phyloP scores from a whole-genome alignment of 2,113 vertebrate genomes.

The Riparia riparia region DNA sequence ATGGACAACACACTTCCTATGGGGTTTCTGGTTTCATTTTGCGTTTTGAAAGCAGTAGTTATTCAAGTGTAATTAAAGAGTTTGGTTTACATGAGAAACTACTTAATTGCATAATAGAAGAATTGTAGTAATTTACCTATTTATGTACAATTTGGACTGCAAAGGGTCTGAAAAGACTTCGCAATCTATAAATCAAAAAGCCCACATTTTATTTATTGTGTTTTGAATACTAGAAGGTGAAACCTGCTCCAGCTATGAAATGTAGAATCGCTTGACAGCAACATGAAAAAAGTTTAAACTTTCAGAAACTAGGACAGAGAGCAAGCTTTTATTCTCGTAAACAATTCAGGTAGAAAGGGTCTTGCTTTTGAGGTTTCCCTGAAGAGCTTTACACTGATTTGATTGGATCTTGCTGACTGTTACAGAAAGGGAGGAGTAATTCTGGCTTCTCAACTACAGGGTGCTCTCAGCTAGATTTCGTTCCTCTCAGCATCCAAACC shows the following conservation, averaged over 20 bases:
- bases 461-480: neutral
- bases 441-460: neutral
- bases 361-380: constrained; percentile 35
- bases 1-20: neutral
- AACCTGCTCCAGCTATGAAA: neutral
- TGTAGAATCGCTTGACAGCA: neutral
- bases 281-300: neutral
- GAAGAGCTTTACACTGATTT: neutral
- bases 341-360: constrained; percentile 25
- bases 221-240: neutral
- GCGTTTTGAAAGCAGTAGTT: neutral
- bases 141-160: neutral
- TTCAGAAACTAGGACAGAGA: constrained; percentile 17
- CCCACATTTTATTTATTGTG: neutral
- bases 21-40: too few relatives aligned
- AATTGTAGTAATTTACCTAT: neutral
- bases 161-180: neutral
- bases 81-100: neutral
- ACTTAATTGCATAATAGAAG: neutral
- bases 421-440: neutral
- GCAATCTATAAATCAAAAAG: neutral
- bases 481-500: neutral
- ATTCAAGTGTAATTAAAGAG: neutral
- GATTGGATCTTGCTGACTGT: neutral
- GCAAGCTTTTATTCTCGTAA: constrained; percentile 9